Evolutionary conservation across 2,888 invertebrate genomes (phyloP).

Genomic region (Trissoscelio sp.): DNA sequence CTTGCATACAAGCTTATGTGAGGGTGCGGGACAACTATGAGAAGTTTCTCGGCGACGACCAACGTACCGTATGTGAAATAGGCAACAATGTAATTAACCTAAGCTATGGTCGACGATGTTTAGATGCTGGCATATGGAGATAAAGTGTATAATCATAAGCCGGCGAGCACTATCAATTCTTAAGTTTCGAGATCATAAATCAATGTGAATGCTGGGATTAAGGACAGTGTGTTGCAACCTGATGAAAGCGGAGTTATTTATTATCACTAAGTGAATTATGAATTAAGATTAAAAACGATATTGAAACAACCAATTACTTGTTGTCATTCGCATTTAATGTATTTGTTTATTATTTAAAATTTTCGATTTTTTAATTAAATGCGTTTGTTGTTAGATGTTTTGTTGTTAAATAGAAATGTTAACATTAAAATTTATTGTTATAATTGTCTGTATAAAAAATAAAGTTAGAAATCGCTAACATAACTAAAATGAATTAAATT

Average conservation of each 20-base stretch:
- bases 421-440: too few relatives aligned
- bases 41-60: slow-evolving; percentile 54
- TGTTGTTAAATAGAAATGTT: too few relatives aligned
- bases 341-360: too few relatives aligned
- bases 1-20: slow-evolving; percentile 50
- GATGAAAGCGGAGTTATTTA: slow-evolving; percentile 12
- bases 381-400: too few relatives aligned
- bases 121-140: slow-evolving; percentile 45
- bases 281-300: background rate
- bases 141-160: slow-evolving; percentile 46
- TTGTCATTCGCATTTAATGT: too few relatives aligned
- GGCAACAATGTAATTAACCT: slow-evolving; percentile 65
- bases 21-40: slow-evolving; percentile 51
- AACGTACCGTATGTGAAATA: slow-evolving; percentile 59
- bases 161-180: slow-evolving; percentile 42
- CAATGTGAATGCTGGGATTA: slow-evolving; percentile 23
- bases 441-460: too few relatives aligned
- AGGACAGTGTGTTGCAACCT: background rate
- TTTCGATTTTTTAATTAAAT: too few relatives aligned
- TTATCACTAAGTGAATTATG: background rate
- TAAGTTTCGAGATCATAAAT: slow-evolving; percentile 30
- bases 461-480: too few relatives aligned
- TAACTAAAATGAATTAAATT: too few relatives aligned
- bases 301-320: background rate
- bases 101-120: slow-evolving; percentile 49